Conservation (phyloP, 2,888 invertebrate genomes). For the Xylota segnis region DNA sequence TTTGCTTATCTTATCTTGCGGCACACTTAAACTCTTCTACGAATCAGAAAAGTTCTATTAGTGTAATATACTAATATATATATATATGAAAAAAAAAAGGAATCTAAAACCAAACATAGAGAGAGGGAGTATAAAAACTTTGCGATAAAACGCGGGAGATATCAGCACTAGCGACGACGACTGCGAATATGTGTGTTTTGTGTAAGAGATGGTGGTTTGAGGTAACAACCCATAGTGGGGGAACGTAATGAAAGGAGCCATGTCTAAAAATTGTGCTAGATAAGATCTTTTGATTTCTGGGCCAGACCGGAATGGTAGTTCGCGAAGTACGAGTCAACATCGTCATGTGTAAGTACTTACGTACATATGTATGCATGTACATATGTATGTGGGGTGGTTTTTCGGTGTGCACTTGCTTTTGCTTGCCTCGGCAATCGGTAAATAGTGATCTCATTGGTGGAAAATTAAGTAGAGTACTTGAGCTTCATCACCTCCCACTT, state of each 20-base stretch:
- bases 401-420: constrained; percentile 61
- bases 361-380: constrained; percentile 5
- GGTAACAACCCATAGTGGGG: constrained; percentile 9
- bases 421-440: constrained; percentile 63
- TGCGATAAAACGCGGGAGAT: constrained; percentile 73
- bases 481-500: constrained; percentile 73
- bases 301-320: constrained; percentile 56
- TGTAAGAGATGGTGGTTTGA: constrained; percentile 36
- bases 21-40: constrained; percentile 67
- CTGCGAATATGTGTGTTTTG: constrained; percentile 48
- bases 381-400: constrained; percentile 42
- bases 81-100: constrained; percentile 25
- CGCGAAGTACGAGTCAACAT: constrained; percentile 25
- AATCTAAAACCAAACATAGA: constrained; percentile 12
- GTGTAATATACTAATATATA: constrained; percentile 21
- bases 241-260: constrained; percentile 73
- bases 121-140: constrained; percentile 52
- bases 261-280: constrained; percentile 75
- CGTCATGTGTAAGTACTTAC: constrained; percentile 12
- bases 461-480: constrained; percentile 70
- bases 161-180: constrained; percentile 41
- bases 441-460: constrained; percentile 77
- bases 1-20: constrained; percentile 69
- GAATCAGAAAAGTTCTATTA: constrained; percentile 71
- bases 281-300: constrained; percentile 75